Percentiles rank a stretch among this genome's conserved stretches.
These are phyloP conservation scores for Leucoptera coffeella DNA, from an alignment of 2,888 invertebrate species.

Conservation along the genomic window DNA sequence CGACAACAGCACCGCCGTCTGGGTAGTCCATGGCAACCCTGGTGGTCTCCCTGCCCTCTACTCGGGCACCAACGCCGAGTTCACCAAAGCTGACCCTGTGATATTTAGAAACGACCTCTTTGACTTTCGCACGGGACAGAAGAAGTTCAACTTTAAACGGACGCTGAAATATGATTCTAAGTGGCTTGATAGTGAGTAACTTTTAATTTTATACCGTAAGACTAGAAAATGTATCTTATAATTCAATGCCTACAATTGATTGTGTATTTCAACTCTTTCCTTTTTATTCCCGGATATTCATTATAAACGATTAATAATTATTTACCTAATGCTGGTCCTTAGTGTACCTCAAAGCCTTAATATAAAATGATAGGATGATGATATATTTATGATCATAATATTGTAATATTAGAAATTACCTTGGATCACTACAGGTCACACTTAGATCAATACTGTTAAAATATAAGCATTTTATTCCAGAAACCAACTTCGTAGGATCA, in stretches of 20 bases:
- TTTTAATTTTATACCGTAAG: not conserved
- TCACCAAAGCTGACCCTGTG: conserved; percentile 65
- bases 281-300: too few species aligned
- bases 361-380: too few species aligned
- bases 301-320: too few species aligned
- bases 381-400: too few species aligned
- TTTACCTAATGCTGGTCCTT: too few species aligned
- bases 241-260: too few species aligned
- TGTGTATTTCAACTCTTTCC: too few species aligned
- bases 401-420: too few species aligned
- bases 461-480: conserved; percentile 29
- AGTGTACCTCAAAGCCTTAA: too few species aligned
- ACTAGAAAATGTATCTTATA: too few species aligned
- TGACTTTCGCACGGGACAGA: conserved; percentile 53
- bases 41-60: conserved; percentile 60
- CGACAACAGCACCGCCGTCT: conserved; percentile 69
- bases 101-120: conserved; percentile 64
- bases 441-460: not conserved
- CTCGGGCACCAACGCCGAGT: conserved; percentile 68
- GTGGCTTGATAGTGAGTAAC: conserved; percentile 64
- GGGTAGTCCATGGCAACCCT: conserved; percentile 64
- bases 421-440: too few species aligned
- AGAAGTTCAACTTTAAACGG: conserved; percentile 57
- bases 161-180: conserved; percentile 66
- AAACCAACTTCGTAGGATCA: conserved; percentile 67